Conservation (phyloP, 1,140 invertebrate species). For the Orchesella cincta region DNA sequence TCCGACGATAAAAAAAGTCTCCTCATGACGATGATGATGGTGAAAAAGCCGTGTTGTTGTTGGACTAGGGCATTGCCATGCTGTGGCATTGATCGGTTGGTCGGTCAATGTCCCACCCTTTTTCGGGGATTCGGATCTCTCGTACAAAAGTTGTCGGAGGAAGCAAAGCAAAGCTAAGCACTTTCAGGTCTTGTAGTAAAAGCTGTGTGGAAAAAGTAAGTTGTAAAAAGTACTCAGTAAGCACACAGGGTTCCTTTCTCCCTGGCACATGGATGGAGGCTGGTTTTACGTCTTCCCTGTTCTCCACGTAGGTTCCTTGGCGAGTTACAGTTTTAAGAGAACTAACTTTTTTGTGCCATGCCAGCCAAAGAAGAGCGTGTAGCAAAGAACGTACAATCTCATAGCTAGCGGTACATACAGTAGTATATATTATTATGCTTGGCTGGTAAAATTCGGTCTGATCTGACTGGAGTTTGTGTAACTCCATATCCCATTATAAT, state of each 20-base stretch:
- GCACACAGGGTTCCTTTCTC: not conserved
- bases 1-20: not conserved
- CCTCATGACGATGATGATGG: not conserved
- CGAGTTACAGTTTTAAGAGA: not conserved
- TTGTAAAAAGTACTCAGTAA: not conserved
- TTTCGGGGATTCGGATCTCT: conserved; percentile 27
- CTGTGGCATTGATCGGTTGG: conserved; percentile 45
- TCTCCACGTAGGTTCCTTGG: not conserved
- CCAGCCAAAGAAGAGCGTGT: too few species aligned
- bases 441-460: too few species aligned
- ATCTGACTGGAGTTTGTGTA: too few species aligned
- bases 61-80: conserved; percentile 37
- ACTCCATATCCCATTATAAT: too few species aligned
- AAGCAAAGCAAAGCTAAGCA: conserved; percentile 4
- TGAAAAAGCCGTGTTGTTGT: not conserved
- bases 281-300: not conserved
- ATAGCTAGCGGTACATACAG: too few species aligned
- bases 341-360: not conserved
- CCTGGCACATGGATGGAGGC: conserved; percentile 3
- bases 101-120: conserved; percentile 49
- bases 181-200: too few species aligned
- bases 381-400: too few species aligned
- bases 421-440: too few species aligned
- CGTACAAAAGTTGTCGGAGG: conserved; percentile 22
- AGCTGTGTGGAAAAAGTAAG: not conserved